These are phyloP conservation scores for Scyliorhinus canicula DNA, from an alignment of 2,797 vertebrate species.

Conservation along the genomic window DNA sequence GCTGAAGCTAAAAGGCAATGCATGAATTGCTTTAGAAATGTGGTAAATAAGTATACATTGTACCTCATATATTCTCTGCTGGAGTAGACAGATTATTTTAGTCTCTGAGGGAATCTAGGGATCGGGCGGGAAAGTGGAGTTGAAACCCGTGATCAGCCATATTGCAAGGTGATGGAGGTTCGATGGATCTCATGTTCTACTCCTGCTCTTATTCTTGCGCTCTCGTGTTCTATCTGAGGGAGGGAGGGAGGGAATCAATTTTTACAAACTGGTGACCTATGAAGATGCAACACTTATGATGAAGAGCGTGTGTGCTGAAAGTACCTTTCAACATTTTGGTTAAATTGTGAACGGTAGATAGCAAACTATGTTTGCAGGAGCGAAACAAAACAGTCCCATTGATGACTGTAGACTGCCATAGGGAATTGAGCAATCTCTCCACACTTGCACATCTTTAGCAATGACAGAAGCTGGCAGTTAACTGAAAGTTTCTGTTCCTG, in stretches of 20 bases:
- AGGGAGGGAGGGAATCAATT: not conserved
- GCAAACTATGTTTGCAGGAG: not conserved
- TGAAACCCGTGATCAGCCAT: no score
- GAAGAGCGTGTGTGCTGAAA: not conserved
- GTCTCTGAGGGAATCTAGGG: no score
- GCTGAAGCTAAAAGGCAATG: not conserved
- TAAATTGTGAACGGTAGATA: not conserved
- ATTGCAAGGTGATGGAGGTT: no score
- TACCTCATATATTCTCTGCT: not conserved
- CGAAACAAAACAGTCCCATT: not conserved
- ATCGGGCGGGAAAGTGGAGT: no score
- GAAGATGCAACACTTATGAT: not conserved
- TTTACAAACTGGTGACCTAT: slow-evolving; percentile 9
- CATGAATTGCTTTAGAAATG: not conserved
- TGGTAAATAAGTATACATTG: not conserved
- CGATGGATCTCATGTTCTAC: no score
- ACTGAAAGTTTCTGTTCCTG: not conserved
- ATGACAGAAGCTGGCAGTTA: not conserved
- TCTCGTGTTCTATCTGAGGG: no score
- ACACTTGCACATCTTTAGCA: not conserved
- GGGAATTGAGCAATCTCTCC: not conserved
- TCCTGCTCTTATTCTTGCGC: no score
- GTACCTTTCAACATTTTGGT: not conserved
- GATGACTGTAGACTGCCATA: not conserved
- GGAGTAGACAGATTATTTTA: no score